A percentile compares a stretch with the other conserved stretches of the same genome.
phyloP scores from a whole-genome alignment of 2,113 vertebrate species.

The Nipponia nippon region DNA sequence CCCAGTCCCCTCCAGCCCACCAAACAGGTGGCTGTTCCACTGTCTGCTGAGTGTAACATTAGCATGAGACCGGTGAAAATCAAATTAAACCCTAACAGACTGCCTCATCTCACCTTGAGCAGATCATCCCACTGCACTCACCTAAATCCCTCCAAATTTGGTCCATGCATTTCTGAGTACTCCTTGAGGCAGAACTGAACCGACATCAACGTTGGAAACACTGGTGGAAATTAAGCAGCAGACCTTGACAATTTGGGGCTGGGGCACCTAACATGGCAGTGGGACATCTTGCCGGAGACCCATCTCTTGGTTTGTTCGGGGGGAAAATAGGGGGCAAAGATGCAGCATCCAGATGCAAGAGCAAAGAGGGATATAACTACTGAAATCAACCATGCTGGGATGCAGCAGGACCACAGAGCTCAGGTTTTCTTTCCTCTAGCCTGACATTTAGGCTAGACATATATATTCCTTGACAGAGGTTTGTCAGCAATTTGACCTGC shows the following conservation, averaged over 20 bases:
- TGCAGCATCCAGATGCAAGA: not conserved
- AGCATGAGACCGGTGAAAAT: not conserved
- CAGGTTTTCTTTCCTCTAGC: not conserved
- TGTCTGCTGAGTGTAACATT: not conserved
- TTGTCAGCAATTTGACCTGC: slow-evolving; percentile 5
- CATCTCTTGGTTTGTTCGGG: not conserved
- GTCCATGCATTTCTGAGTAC: not conserved
- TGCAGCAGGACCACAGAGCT: not conserved
- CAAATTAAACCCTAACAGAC: not conserved
- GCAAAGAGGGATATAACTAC: not conserved
- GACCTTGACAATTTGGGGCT: not conserved
- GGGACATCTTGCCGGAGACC: not conserved
- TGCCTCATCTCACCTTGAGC: not conserved
- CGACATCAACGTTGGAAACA: not conserved
- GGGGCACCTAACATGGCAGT: accelerated
- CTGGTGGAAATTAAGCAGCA: not conserved
- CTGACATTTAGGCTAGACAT: not conserved
- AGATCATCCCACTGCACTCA: not conserved
- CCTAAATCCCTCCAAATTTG: not conserved
- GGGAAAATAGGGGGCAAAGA: not conserved
- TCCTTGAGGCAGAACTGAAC: not conserved
- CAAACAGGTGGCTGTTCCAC: not conserved
- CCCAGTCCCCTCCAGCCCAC: not conserved
- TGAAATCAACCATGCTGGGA: not conserved
- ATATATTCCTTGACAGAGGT: not conserved